Evolutionary conservation across 2,113 vertebrate genomes (phyloP), one percentile per base, ranked within the genome.

Genomic region (Melierax canorus): DNA sequence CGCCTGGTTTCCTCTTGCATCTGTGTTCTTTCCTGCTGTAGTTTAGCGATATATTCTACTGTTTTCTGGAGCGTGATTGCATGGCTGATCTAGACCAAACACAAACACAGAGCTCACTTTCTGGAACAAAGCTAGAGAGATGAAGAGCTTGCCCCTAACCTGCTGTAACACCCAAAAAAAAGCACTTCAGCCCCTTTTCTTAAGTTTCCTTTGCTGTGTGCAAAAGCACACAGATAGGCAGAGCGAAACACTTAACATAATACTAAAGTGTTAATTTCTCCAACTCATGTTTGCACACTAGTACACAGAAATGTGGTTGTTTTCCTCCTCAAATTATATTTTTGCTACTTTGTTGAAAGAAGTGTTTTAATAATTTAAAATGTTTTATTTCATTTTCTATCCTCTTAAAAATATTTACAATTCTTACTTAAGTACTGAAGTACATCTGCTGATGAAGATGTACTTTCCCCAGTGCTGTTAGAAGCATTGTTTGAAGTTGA

Each of bases 11-110:
- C 99, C 50, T 99, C 99, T 94, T 99, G 99, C 94, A 99, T 98
- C 96, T 99, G 99, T 39, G 98, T 94, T 71, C 99, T 98, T 85
- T 99, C 99, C 97, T 99, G 99, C 95, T 99, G 99, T 39, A 99
- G 98, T 92, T 99, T 99, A 66, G 98, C 97, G 41, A 99, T 99
- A 96, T 99, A 98, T 50, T 99, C 99, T 93, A 99, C 99, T 0
- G 99, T 99, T 97, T 99, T 99, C 98, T 99, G 99, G 66, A 99
- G 98, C 0, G 98, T 99, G 91, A 98, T 97, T 45, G 99, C 99
- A 32, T 99, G 99, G 97, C 98, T 99, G 97, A 98, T 98, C 99
- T 99, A 96, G 13, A 71, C 41, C 81, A 80, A 88, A 84, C 69
- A 83, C 76, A 94, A 77, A 92, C 92, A 95, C 48, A 86, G 17